Percentiles rank a stretch among this genome's conserved stretches.
Conservation (phyloP, 2,888 invertebrate genomes). For the Dicranocentrus wangi region DNA sequence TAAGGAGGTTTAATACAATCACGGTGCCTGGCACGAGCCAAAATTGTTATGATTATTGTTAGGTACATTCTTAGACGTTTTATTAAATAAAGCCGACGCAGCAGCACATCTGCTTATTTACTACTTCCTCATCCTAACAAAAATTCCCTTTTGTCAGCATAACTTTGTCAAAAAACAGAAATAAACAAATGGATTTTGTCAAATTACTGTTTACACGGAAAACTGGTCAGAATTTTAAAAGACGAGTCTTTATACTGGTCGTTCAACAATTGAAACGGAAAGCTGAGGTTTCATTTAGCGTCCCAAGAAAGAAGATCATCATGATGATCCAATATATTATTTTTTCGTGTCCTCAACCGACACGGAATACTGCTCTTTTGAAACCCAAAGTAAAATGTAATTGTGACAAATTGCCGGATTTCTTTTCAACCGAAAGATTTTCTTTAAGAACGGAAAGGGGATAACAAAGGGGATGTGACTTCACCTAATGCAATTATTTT, state of each 20-base stretch:
- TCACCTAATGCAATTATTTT: too few species aligned
- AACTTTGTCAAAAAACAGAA: too few species aligned
- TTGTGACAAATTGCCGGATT: not conserved
- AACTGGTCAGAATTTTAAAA: too few species aligned
- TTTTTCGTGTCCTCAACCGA: not conserved
- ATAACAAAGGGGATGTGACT: not conserved
- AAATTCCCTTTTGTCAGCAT: not conserved
- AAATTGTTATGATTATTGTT: not conserved
- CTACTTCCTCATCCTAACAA: not conserved
- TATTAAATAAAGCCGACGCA: not conserved
- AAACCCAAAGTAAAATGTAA: too few species aligned
- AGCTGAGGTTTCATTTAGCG: too few species aligned
- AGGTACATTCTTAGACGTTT: too few species aligned
- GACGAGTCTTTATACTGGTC: too few species aligned
- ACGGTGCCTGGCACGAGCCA: slow-evolving; percentile 45
- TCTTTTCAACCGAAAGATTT: not conserved
- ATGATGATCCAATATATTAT: not conserved
- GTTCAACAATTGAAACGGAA: too few species aligned
- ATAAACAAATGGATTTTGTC: too few species aligned
- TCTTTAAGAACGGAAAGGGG: not conserved
- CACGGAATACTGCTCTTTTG: not conserved
- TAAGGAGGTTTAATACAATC: not conserved
- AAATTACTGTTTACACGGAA: too few species aligned
- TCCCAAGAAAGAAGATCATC: not conserved
- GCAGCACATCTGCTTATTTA: not conserved